Conservation (phyloP, 2,888 invertebrate genomes). For the Sminthurinus aureus region DNA sequence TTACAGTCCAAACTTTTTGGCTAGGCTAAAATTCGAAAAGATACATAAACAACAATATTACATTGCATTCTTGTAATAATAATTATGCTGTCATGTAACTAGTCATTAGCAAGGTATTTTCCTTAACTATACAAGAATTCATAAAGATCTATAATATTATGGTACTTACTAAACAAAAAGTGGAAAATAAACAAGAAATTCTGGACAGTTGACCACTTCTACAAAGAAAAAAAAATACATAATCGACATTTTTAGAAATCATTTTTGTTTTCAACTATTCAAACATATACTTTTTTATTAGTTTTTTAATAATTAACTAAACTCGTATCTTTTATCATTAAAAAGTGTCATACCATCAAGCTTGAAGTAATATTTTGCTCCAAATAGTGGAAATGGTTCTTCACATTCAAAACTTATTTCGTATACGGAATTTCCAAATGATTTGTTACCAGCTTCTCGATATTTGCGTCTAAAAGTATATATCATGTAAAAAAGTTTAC, state of each 20-base stretch:
- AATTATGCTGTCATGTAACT: background rate
- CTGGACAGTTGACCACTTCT: conserved; percentile 93
- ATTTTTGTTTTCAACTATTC: background rate
- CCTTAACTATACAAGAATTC: background rate
- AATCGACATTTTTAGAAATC: background rate
- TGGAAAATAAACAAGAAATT: conserved; percentile 95
- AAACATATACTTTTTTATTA: background rate
- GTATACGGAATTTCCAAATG: conserved; percentile 82
- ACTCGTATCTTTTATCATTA: background rate
- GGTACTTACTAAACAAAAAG: conserved; percentile 76
- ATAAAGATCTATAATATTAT: background rate
- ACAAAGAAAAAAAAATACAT: background rate
- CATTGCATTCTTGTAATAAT: background rate
- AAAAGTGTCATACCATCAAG: conserved; percentile 69
- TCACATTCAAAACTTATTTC: conserved; percentile 73
- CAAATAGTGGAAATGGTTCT: conserved; percentile 82
- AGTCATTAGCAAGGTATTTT: no score
- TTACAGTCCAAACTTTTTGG: conserved; percentile 65
- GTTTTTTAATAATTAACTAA: background rate
- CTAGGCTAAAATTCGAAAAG: conserved; percentile 63
- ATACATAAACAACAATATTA: background rate
- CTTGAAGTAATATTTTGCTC: conserved; percentile 94
- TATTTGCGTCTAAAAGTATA: conserved; percentile 45
- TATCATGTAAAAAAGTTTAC: background rate
- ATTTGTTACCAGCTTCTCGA: conserved; percentile 44